A percentile compares a stretch with the other conserved stretches of the same genome.
phyloP scores from a whole-genome alignment of 2,113 vertebrate genomes.

The Asarcornis scutulata region DNA sequence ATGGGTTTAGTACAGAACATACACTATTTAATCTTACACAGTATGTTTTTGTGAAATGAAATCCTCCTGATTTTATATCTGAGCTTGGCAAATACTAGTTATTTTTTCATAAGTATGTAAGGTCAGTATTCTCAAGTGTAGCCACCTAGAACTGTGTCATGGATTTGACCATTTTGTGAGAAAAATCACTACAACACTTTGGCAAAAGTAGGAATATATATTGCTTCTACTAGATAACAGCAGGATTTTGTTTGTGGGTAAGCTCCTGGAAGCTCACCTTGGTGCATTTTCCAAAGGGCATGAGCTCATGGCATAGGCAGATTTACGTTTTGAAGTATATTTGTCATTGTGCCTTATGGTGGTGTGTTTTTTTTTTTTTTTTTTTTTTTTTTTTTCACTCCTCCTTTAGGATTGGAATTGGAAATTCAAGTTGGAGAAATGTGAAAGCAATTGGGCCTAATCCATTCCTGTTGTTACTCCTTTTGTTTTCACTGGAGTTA shows the following conservation, averaged over 20 bases:
- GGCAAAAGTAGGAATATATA: background rate
- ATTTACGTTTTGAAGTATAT: background rate
- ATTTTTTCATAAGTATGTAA: background rate
- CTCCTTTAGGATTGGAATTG: conserved; percentile 20
- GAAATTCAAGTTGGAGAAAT: conserved; percentile 53
- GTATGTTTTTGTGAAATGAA: background rate
- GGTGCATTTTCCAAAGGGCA: background rate
- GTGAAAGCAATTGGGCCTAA: conserved; percentile 67
- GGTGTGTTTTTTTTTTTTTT: background rate
- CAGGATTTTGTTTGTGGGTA: background rate
- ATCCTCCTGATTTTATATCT: background rate
- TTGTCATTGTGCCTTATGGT: background rate
- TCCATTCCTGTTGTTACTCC: conserved; percentile 58
- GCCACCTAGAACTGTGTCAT: background rate
- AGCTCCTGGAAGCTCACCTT: background rate
- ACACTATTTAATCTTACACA: background rate
- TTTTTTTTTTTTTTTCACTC: background rate
- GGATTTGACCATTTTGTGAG: background rate
- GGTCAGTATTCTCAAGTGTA: background rate
- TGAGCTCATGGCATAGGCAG: background rate
- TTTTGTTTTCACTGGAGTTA: conserved; percentile 65
- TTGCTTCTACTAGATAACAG: background rate
- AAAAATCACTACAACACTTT: background rate
- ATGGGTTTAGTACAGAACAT: background rate
- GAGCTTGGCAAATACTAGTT: background rate